Evolutionary conservation across 2,888 invertebrate species (phyloP).

Genomic region (Hypsopygia costalis): DNA sequence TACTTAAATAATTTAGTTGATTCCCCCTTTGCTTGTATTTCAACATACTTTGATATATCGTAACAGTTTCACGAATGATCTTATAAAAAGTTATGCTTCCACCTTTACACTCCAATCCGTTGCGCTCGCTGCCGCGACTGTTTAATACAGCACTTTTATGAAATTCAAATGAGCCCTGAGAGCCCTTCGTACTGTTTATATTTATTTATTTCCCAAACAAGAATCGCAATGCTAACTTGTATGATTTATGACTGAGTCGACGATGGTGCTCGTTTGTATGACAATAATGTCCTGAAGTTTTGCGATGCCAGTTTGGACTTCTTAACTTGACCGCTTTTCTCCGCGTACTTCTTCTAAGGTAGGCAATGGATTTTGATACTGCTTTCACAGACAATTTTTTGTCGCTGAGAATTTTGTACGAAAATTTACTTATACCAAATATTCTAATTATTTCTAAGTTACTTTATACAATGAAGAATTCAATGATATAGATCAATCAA

Average conservation of each 20-base stretch:
- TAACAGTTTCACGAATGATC: conserved; percentile 6
- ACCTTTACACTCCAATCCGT: conserved; percentile 17
- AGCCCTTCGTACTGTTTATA: conserved; percentile 33
- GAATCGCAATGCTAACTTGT: conserved; percentile 54
- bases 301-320: conserved; percentile 15
- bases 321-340: no score
- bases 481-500: no score
- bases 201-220: conserved; percentile 59
- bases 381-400: no score
- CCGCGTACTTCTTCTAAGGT: no score
- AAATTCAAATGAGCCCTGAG: conserved; percentile 56
- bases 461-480: no score
- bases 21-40: no score
- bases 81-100: conserved; percentile 11
- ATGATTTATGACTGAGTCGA: conserved; percentile 52
- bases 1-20: no score
- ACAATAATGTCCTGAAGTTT: conserved; percentile 48
- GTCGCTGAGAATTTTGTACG: no score
- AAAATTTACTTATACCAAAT: no score
- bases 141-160: conserved; percentile 58
- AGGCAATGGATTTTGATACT: no score
- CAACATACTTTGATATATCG: conserved; percentile 8
- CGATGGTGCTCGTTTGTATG: conserved; percentile 46
- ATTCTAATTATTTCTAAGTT: no score
- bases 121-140: conserved; percentile 33